Evolutionary conservation across 1,140 invertebrate species (phyloP).

Genomic region (Drosophila athabasca): DNA sequence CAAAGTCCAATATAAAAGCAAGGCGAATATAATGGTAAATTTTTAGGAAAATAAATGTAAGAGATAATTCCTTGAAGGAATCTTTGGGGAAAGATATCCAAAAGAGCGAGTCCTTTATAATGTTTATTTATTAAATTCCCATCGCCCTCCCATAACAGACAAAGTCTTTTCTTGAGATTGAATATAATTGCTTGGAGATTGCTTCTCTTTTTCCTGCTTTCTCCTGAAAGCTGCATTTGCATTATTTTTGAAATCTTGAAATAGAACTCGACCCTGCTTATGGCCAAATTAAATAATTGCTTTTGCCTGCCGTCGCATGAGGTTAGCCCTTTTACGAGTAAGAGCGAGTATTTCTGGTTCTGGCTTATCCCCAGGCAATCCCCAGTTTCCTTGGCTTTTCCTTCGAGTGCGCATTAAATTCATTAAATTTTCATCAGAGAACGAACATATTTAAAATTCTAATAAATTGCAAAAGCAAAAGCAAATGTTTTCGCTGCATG

Average conservation of each 20-base stretch:
- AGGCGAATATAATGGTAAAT: neutral
- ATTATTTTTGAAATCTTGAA: slow-evolving; percentile 37
- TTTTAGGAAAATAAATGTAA: neutral
- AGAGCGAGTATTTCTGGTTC: no score
- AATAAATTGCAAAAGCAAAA: slow-evolving; percentile 59
- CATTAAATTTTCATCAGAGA: slow-evolving; percentile 75
- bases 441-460: slow-evolving; percentile 74
- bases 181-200: no score
- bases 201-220: neutral
- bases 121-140: slow-evolving; percentile 32
- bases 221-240: slow-evolving; percentile 8
- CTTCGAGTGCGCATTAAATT: slow-evolving; percentile 63
- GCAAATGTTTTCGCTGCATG: slow-evolving; percentile 60
- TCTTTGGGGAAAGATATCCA: neutral
- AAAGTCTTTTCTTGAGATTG: no score
- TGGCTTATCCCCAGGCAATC: slow-evolving; percentile 16
- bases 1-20: neutral
- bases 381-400: slow-evolving; percentile 8
- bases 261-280: neutral
- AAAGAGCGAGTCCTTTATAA: neutral
- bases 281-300: slow-evolving; percentile 44
- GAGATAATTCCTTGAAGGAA: no score
- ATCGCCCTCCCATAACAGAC: no score
- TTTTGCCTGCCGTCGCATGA: neutral
- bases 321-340: slow-evolving; percentile 18